Conservation (phyloP, 2,888 invertebrate genomes). For the Actias luna region DNA sequence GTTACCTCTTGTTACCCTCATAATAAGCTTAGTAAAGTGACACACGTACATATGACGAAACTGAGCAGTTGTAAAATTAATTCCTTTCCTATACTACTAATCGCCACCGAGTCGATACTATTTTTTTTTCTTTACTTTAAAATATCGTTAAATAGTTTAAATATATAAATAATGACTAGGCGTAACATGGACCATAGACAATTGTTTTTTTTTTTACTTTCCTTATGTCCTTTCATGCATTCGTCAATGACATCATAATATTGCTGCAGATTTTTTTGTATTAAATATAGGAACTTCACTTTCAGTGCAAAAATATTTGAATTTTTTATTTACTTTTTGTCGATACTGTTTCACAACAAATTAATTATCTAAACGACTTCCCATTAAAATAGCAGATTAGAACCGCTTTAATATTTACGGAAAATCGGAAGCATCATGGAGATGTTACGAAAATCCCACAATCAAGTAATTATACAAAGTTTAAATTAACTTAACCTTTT, state of each 20-base stretch:
- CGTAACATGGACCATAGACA: conserved; percentile 72
- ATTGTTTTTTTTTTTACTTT: conserved; percentile 40
- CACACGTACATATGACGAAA: not conserved
- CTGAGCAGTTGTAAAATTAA: conserved; percentile 12
- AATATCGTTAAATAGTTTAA: conserved; percentile 63
- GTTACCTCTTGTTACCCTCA: conserved; percentile 28
- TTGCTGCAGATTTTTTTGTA: conserved; percentile 31
- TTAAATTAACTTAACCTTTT: conserved; percentile 43
- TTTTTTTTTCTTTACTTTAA: conserved; percentile 48
- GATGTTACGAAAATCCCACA: conserved; percentile 60
- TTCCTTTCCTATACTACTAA: conserved; percentile 16
- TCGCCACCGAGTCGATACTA: conserved; percentile 23
- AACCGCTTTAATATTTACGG: conserved; percentile 37
- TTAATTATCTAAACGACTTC: conserved; percentile 39
- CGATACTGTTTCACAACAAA: conserved; percentile 25
- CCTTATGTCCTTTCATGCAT: conserved; percentile 23
- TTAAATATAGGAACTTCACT: conserved; percentile 78
- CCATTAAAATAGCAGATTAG: conserved; percentile 43
- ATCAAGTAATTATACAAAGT: conserved; percentile 50
- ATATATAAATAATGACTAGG: conserved; percentile 79
- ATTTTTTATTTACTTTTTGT: conserved; percentile 31
- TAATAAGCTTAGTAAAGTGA: conserved; percentile 23
- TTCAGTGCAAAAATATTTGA: conserved; percentile 67
- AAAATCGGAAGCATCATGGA: conserved; percentile 59
- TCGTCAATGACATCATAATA: conserved; percentile 31